Percentiles rank a stretch among this genome's conserved stretches.
phyloP scores from a whole-genome alignment of 2,113 vertebrate genomes.

The Clarias macrocephalus region DNA sequence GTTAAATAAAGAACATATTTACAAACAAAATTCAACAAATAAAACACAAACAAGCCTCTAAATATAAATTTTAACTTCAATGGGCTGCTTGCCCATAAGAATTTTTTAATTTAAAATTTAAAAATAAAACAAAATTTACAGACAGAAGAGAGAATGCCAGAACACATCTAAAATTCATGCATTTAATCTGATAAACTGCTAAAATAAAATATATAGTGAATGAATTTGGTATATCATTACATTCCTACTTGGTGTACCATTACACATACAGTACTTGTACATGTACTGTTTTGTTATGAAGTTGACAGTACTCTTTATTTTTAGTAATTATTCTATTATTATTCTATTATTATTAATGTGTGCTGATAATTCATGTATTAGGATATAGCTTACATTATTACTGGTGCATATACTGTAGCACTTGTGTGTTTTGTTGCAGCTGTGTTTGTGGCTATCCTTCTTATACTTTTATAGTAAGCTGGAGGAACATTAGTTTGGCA shows the following conservation, averaged over 20 bases:
- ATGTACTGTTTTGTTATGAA: background rate
- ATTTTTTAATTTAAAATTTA: too few relatives aligned
- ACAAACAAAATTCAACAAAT: too few relatives aligned
- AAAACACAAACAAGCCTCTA: too few relatives aligned
- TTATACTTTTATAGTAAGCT: background rate
- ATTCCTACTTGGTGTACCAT: background rate
- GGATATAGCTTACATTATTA: background rate
- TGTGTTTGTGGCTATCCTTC: background rate
- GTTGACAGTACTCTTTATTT: background rate
- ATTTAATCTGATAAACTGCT: too few relatives aligned
- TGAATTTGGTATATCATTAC: background rate
- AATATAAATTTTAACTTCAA: too few relatives aligned
- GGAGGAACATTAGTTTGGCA: background rate
- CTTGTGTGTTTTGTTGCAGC: background rate
- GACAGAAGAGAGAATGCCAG: too few relatives aligned
- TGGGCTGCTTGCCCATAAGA: too few relatives aligned
- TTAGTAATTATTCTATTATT: background rate
- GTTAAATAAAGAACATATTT: too few relatives aligned
- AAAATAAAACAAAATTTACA: too few relatives aligned
- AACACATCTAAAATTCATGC: too few relatives aligned
- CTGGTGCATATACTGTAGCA: background rate
- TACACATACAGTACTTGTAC: background rate
- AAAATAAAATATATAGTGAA: background rate
- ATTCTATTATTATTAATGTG: background rate
- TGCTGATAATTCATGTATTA: background rate